Evolutionary conservation across 2,797 vertebrate species (phyloP).

Genomic region (Xiphorhynchus erythropygius): DNA sequence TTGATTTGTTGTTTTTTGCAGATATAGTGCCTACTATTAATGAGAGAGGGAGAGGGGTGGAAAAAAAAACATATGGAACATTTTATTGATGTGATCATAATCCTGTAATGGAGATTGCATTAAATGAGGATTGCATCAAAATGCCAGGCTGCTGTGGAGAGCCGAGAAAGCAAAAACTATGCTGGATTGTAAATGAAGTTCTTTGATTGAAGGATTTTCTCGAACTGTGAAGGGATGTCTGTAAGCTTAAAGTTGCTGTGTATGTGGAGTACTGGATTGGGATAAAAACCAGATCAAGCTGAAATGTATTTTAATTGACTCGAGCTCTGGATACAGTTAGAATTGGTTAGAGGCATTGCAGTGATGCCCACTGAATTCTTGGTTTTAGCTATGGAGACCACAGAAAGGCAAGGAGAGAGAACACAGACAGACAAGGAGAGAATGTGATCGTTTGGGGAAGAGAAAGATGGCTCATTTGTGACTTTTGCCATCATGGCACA

Average conservation of each 20-base stretch:
- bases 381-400: slow-evolving; percentile 52
- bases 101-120: slow-evolving; percentile 68
- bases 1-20: neutral
- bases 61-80: neutral
- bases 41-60: neutral
- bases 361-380: slow-evolving; percentile 24
- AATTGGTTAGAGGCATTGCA: slow-evolving; percentile 30
- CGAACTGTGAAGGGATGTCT: slow-evolving; percentile 19
- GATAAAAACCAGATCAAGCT: slow-evolving; percentile 35
- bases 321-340: slow-evolving; percentile 6
- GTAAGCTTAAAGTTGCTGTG: slow-evolving; percentile 60
- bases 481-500: slow-evolving; percentile 25
- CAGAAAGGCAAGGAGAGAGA: neutral
- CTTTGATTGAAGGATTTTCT: slow-evolving; percentile 60
- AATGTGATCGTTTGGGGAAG: neutral
- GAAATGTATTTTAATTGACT: slow-evolving; percentile 1
- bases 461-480: slow-evolving; percentile 1
- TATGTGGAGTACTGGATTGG: slow-evolving; percentile 29
- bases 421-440: neutral
- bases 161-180: slow-evolving; percentile 15
- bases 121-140: slow-evolving; percentile 43
- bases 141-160: slow-evolving; percentile 35
- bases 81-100: slow-evolving; percentile 48
- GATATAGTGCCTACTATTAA: neutral
- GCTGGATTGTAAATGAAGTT: slow-evolving; percentile 59